These are phyloP conservation scores for Pelvicachromis taeniatus DNA, from an alignment of 2,113 vertebrate species.

Conservation along the genomic window DNA sequence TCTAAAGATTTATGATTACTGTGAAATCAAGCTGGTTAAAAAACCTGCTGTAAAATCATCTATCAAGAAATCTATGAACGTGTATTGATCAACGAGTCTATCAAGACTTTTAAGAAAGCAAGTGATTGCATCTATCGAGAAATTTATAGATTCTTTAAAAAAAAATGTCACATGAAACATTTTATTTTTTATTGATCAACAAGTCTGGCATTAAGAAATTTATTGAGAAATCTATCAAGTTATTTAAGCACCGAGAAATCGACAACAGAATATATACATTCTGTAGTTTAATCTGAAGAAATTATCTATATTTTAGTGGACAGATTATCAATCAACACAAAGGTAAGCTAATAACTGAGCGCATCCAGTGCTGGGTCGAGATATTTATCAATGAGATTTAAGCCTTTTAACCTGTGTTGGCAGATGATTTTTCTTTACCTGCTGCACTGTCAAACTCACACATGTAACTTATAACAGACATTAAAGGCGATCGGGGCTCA, in stretches of 20 bases:
- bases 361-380: not conserved
- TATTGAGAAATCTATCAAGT: not conserved
- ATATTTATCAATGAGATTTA: not conserved
- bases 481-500: rapidly evolving
- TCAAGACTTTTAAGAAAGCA: not conserved
- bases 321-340: not conserved
- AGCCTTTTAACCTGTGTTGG: rapidly evolving
- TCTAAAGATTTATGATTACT: not conserved
- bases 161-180: not conserved
- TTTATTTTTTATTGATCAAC: not conserved
- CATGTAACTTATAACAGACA: not conserved
- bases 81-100: not conserved
- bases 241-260: not conserved
- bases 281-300: not conserved
- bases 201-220: not conserved
- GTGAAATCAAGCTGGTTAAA: not conserved
- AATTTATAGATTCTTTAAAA: not conserved
- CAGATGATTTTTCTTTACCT: not conserved
- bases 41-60: not conserved
- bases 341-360: not conserved
- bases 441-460: not conserved
- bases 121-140: not conserved
- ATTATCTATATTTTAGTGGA: not conserved
- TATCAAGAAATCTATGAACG: not conserved
- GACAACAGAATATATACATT: not conserved